Evolutionary conservation across 1,140 invertebrate genomes (phyloP).

Genomic region (Zaprionus kolodkinae): DNA sequence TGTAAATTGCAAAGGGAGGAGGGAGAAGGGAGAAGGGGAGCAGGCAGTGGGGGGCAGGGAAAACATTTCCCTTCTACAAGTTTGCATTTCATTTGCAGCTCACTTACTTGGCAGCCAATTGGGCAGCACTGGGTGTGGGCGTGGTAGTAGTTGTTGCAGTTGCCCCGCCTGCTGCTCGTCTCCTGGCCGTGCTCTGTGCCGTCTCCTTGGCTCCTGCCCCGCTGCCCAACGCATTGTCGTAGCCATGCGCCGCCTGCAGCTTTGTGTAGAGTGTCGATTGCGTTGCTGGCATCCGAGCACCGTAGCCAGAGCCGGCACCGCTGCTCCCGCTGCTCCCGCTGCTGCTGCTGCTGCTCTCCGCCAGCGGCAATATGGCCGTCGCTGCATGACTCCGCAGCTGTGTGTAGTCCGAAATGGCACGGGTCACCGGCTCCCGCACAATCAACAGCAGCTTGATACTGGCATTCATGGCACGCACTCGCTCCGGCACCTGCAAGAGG

Average conservation of each 20-base stretch:
- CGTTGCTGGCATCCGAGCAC: slow-evolving; percentile 44
- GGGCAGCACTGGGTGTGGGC: slow-evolving; percentile 70
- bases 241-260: slow-evolving; percentile 63
- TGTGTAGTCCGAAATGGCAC: slow-evolving; percentile 98
- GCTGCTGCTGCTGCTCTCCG: slow-evolving; percentile 49
- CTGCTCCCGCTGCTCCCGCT: slow-evolving; percentile 12
- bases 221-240: slow-evolving; percentile 71
- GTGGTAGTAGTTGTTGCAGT: slow-evolving; percentile 67
- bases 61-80: slow-evolving; percentile 53
- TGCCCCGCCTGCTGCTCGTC: slow-evolving; percentile 7
- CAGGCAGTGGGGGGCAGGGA: neutral
- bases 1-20: slow-evolving; percentile 24
- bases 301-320: slow-evolving; percentile 37
- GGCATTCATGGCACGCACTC: slow-evolving; percentile 96
- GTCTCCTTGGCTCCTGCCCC: slow-evolving; percentile 72
- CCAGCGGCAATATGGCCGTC: slow-evolving; percentile 86
- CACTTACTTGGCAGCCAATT: slow-evolving; percentile 81
- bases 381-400: slow-evolving; percentile 92
- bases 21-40: neutral
- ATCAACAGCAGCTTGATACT: slow-evolving; percentile 96
- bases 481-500: slow-evolving; percentile 89
- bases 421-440: slow-evolving; percentile 96
- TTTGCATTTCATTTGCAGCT: slow-evolving; percentile 64
- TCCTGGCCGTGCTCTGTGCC: slow-evolving; percentile 4
- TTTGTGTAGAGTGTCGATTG: slow-evolving; percentile 68